Conservation (phyloP, 2,888 invertebrate species). For the Nowickia ferox region DNA sequence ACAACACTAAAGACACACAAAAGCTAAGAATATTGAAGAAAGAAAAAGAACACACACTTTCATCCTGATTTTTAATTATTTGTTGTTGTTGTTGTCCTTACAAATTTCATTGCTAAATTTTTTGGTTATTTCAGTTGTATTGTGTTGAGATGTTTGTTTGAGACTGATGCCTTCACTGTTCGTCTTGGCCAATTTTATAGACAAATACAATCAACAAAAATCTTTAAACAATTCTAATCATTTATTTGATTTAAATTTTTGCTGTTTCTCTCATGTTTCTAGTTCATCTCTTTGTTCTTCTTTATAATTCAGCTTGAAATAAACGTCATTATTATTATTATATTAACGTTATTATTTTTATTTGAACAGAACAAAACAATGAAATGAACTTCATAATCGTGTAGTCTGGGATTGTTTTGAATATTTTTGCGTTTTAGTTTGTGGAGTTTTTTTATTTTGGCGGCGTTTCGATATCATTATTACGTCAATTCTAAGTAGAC, state of each 20-base stretch:
- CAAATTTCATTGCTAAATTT: constrained; percentile 57
- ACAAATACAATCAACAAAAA: constrained; percentile 41
- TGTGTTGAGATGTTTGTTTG: constrained; percentile 66
- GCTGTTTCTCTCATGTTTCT: constrained; percentile 25
- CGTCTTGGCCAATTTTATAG: constrained; percentile 67
- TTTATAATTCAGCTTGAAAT: neutral
- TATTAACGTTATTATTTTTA: constrained; percentile 29
- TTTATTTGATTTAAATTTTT: constrained; percentile 21
- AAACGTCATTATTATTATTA: constrained; percentile 21
- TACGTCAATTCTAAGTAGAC: neutral
- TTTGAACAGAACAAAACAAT: constrained; percentile 26
- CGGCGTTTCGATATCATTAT: constrained; percentile 39
- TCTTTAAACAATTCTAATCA: constrained; percentile 41
- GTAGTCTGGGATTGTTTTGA: constrained; percentile 1
- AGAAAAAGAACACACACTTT: neutral
- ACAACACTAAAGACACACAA: constrained; percentile 66
- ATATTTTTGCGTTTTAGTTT: constrained; percentile 25
- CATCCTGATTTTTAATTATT: constrained; percentile 28
- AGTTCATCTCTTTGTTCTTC: constrained; percentile 20
- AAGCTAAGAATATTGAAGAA: constrained; percentile 37
- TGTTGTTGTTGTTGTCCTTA: constrained; percentile 42
- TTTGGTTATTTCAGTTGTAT: constrained; percentile 63
- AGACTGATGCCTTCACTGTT: constrained; percentile 44
- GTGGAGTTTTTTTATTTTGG: constrained; percentile 24
- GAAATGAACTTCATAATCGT: constrained; percentile 15